Conservation (phyloP, 1,140 invertebrate genomes). For the Listronotus oregonensis region DNA sequence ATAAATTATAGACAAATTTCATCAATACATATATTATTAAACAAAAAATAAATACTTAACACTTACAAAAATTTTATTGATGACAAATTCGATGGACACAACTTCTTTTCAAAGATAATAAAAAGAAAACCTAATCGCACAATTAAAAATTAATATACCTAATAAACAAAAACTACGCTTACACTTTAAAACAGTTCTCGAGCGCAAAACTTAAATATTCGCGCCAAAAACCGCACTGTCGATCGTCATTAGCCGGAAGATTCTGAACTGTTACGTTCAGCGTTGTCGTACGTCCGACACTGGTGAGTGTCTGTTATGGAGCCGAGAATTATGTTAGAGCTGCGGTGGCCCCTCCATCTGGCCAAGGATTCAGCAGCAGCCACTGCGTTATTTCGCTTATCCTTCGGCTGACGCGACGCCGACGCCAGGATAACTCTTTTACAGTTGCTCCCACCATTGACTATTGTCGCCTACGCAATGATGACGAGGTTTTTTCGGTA, state of each 20-base stretch:
- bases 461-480: too few species aligned
- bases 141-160: too few species aligned
- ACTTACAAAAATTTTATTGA: too few species aligned
- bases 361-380: conserved; percentile 6
- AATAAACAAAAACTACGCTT: too few species aligned
- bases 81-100: too few species aligned
- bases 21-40: too few species aligned
- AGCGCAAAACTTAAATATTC: conserved; percentile 16
- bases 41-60: too few species aligned
- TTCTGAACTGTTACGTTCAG: neutral
- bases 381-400: conserved; percentile 3
- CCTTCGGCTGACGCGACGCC: conserved; percentile 1
- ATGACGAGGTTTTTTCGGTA: too few species aligned
- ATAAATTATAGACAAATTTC: too few species aligned
- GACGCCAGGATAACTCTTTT: conserved; percentile 13
- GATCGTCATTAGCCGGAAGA: conserved; percentile 6
- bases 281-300: conserved; percentile 13
- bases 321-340: conserved; percentile 11
- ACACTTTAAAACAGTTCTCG: neutral
- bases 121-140: too few species aligned
- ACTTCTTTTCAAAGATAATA: too few species aligned
- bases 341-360: conserved; percentile 9
- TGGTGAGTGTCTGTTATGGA: conserved; percentile 7
- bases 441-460: conserved; percentile 6
- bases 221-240: conserved; percentile 20